Base-by-base conservation (phyloP, 2,797 vertebrate species). In the Hyperoplus immaculatus region DNA sequence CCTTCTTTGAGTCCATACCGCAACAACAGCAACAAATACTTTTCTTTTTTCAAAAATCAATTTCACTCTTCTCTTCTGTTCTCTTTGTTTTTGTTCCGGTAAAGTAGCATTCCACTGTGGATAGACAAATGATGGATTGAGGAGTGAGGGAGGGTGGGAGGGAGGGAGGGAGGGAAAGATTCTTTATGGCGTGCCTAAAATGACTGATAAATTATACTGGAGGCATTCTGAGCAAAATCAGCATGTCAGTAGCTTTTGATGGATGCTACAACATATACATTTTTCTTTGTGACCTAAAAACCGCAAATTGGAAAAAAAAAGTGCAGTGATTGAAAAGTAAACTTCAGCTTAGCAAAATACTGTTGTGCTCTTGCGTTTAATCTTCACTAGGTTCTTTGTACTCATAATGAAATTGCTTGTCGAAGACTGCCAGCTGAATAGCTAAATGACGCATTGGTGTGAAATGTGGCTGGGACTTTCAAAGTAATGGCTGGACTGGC, bases 191-290 rank as follows among this genome's bases (percentile, higher is more conserved):
- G 5, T 56, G 55, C n/a, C 65, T 61, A 18, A 50, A 58, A 68
- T 47, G 70, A 69, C 45, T 45, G 43, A 72, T 78, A 36, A 39
- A 76, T 77, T 47, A 51, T 11, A 54, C 39, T 46, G 1, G 1
- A 18, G 14, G 39, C n/a, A 43, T 62, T 29, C 38, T 47, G 42
- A 62, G 8, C 18, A 58, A 75, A 58, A 73, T 46, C 29, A n/a
- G 16, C 13, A 21, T 41, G 54, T 75, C 80, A 60, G 70, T 60
- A 77, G 47, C n/a, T 65, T 69, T 50, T 72, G 74, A 80, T 29
- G 39, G 49, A 81, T 74, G 68, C 4, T 6, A 16, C 43, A 21
- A 18, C 8, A 3, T 29, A 36, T 29, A 10, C 13, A 18, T 69
- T 41, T 46, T 43, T 72, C 51, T 66, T 43, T 56, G 13, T 65